Conservation (phyloP, 1,140 invertebrate species). For the Papilio glaucus region DNA sequence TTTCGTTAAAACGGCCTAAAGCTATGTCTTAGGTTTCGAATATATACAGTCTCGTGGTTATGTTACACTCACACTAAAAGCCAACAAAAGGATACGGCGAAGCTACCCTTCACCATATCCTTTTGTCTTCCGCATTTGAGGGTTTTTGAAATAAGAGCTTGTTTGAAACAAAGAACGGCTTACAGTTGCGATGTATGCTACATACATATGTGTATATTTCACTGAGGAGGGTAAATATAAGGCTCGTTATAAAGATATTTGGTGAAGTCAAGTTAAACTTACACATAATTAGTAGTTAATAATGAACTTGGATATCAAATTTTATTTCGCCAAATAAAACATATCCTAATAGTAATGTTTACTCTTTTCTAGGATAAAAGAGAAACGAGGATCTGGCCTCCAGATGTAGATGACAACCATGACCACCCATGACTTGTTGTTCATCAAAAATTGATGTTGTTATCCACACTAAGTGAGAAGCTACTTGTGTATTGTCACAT, state of each 20-base stretch:
- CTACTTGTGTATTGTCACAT: no score
- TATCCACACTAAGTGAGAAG: no score
- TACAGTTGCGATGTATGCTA: constrained; percentile 25
- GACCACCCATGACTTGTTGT: background rate
- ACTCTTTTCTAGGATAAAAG: no score
- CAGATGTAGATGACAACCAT: no score
- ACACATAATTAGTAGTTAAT: no score
- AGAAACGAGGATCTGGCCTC: no score
- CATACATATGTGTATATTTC: background rate
- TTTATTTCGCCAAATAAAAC: no score
- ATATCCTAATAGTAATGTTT: no score
- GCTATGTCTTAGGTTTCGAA: background rate
- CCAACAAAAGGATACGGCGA: constrained; percentile 36
- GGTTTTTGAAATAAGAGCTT: constrained; percentile 39
- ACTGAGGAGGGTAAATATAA: background rate
- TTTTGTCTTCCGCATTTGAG: constrained; percentile 38
- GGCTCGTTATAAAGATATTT: background rate
- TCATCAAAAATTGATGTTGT: background rate
- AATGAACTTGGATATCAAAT: no score
- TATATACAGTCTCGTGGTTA: constrained; percentile 1
- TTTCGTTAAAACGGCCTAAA: no score
- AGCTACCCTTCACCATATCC: constrained; percentile 37
- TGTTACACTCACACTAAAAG: constrained; percentile 35
- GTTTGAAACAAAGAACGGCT: constrained; percentile 35
- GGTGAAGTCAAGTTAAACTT: no score